phyloP scores from a whole-genome alignment of 2,797 vertebrate genomes.

The Diplodus puntazzo region DNA sequence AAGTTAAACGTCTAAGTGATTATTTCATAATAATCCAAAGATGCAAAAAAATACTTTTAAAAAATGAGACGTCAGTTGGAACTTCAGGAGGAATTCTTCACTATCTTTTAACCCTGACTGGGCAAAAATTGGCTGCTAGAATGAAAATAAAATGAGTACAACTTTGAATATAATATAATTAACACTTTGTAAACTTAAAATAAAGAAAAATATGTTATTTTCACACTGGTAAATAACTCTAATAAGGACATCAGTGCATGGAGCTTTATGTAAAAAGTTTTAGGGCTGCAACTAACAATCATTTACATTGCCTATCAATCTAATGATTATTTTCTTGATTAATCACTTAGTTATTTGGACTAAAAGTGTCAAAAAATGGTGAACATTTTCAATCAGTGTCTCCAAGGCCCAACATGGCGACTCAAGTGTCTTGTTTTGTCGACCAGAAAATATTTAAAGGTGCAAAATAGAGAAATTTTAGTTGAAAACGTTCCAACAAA shows the following conservation, averaged over 20 bases:
- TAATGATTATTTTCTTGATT: no score
- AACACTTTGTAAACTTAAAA: conserved; percentile 7
- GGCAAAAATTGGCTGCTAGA: neutral
- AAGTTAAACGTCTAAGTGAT: neutral
- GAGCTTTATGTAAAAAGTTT: neutral
- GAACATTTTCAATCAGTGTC: no score
- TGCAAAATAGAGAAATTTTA: no score
- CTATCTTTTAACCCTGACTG: neutral
- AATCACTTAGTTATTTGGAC: no score
- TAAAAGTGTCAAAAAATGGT: no score
- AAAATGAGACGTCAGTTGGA: neutral
- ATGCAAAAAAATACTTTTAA: neutral
- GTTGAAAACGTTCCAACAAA: no score
- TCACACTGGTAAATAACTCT: neutral
- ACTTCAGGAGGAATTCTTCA: neutral
- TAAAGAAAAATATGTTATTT: neutral
- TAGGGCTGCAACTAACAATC: no score
- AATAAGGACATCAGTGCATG: neutral
- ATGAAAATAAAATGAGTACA: neutral
- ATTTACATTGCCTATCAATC: no score
- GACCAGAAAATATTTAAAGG: no score
- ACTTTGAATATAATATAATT: neutral
- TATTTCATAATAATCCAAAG: neutral
- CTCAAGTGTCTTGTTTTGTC: no score
- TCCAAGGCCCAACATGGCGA: no score